phyloP scores from a whole-genome alignment of 2,888 invertebrate genomes.

The Ceratothoa steindachneri region DNA sequence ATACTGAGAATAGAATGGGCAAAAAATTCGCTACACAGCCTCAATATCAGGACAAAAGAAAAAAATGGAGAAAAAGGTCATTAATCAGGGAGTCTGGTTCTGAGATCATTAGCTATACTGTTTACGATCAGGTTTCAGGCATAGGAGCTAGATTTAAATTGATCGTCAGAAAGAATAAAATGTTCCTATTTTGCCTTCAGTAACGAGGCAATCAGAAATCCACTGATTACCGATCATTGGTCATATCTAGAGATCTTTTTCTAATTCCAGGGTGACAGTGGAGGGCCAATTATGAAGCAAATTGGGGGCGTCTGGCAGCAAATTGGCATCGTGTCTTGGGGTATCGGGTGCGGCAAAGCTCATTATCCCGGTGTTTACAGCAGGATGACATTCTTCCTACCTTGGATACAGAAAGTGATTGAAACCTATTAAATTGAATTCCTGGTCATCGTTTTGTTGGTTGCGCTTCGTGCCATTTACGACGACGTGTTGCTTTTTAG shows the following conservation, averaged over 20 bases:
- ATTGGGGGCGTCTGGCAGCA: conserved; percentile 69
- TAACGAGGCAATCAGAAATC: no score
- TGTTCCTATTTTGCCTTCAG: no score
- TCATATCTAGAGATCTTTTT: not conserved
- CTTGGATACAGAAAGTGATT: conserved; percentile 29
- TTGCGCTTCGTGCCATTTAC: not conserved
- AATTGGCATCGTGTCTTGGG: conserved; percentile 85
- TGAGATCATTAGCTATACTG: no score
- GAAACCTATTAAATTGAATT: not conserved
- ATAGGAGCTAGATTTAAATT: no score
- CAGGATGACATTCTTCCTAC: conserved; percentile 53
- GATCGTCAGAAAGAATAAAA: no score
- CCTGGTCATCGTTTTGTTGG: not conserved
- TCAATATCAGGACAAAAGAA: no score
- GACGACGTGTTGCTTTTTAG: not conserved
- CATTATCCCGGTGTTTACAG: conserved; percentile 89
- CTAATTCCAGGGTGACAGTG: conserved; percentile 72
- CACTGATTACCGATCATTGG: no score
- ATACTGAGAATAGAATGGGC: no score
- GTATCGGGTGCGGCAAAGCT: conserved; percentile 85
- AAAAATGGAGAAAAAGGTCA: no score
- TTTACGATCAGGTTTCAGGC: no score
- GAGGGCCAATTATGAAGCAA: conserved; percentile 78
- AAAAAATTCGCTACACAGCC: no score
- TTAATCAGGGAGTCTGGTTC: no score